Evolutionary conservation across 1,140 invertebrate species (phyloP).

Genomic region (Bombus pyrosoma): DNA sequence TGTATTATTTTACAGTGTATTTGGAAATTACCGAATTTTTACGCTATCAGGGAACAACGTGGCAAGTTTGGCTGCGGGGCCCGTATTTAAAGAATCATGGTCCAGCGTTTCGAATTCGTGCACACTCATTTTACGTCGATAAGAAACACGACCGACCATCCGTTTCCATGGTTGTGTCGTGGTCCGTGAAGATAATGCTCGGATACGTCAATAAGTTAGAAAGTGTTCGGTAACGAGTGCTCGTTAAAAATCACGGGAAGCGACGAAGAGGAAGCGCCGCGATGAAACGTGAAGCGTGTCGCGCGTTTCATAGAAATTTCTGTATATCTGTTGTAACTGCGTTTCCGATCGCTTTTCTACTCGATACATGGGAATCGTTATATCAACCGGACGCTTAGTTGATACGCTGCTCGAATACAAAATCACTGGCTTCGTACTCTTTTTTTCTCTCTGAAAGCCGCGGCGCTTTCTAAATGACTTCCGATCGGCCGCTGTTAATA

Average conservation of each 20-base stretch:
- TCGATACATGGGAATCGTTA: background rate
- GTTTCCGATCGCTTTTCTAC: conserved; percentile 23
- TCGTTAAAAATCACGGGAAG: conserved; percentile 40
- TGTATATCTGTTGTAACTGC: background rate
- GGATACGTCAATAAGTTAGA: conserved; percentile 47
- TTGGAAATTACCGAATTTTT: background rate
- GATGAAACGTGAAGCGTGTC: conserved; percentile 31
- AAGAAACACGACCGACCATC: background rate
- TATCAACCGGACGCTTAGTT: background rate
- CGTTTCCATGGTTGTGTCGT: background rate
- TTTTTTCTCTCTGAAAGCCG: background rate
- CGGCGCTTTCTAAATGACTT: conserved; percentile 23
- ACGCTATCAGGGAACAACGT: rapidly evolving
- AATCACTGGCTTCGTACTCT: background rate
- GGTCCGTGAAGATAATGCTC: conserved; percentile 39
- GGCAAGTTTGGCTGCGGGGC: conserved; percentile 12
- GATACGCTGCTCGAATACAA: background rate
- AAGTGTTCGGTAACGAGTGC: conserved; percentile 21
- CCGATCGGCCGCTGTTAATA: background rate
- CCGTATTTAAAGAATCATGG: conserved; percentile 26
- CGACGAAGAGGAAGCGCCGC: conserved; percentile 1
- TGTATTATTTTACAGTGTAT: no score
- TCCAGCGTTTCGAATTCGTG: background rate
- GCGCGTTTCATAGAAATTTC: conserved; percentile 6
- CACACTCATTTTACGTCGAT: background rate